phyloP scores from a whole-genome alignment of 2,797 vertebrate species.

The Atherinosoma microstoma region DNA sequence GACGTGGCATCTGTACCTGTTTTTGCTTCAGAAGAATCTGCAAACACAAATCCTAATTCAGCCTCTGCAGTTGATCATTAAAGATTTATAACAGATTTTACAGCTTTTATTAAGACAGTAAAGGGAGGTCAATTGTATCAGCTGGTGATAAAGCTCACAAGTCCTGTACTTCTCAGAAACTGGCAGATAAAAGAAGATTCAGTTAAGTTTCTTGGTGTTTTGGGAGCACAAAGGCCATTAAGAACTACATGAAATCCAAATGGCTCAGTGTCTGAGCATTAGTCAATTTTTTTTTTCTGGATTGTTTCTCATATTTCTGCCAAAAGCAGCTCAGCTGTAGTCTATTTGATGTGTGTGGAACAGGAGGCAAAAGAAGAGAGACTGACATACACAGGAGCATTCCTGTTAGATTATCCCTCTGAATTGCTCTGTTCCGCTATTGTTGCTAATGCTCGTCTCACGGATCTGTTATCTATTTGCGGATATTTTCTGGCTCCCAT shows the following conservation, averaged over 20 bases:
- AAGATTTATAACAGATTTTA: neutral
- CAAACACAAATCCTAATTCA: neutral
- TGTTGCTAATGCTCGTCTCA: conserved; percentile 35
- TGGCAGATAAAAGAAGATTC: neutral
- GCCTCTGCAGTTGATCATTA: neutral
- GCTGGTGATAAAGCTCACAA: neutral
- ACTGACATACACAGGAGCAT: conserved; percentile 15
- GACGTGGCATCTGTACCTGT: neutral
- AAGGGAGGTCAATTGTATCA: neutral
- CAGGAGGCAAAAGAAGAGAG: neutral
- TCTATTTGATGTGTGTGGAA: neutral
- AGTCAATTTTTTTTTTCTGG: neutral
- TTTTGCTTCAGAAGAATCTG: neutral
- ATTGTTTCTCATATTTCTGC: neutral
- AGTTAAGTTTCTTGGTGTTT: neutral
- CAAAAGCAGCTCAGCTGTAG: neutral
- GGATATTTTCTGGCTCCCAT: conserved; percentile 34
- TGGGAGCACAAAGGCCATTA: conserved; percentile 7
- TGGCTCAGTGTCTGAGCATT: neutral
- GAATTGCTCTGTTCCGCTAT: conserved; percentile 23
- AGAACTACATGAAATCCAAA: neutral
- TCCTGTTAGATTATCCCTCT: conserved; percentile 26
- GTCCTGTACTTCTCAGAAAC: conserved; percentile 14
- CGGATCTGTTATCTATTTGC: conserved; percentile 31
- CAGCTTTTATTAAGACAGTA: neutral